Evolutionary conservation across 1,140 invertebrate species (phyloP).

Genomic region (Magallana gigas): DNA sequence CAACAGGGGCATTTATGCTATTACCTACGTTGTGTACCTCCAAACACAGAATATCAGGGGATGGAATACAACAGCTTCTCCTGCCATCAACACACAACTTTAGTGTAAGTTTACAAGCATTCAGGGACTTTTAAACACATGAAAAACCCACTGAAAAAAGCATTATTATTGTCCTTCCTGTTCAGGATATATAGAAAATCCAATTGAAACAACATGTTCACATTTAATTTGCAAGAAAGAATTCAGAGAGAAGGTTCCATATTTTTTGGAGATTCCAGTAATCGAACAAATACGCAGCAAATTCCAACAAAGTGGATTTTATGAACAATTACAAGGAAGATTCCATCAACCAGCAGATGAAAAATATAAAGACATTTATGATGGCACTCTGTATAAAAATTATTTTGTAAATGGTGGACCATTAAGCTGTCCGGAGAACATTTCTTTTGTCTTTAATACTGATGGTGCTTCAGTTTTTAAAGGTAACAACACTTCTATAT

Average conservation of each 20-base stretch:
- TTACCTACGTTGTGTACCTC: neutral
- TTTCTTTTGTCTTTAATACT: slow-evolving; percentile 58
- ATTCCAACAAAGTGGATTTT: slow-evolving; percentile 19
- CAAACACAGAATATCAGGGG: slow-evolving; percentile 36
- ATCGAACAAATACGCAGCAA: slow-evolving; percentile 6
- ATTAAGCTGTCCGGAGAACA: slow-evolving; percentile 45
- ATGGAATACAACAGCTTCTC: slow-evolving; percentile 39
- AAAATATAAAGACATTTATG: slow-evolving; percentile 20
- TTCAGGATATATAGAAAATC: too few species aligned
- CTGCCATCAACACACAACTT: slow-evolving; percentile 12
- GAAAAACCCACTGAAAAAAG: slow-evolving; percentile 14
- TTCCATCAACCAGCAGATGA: neutral
- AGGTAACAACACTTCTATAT: slow-evolving; percentile 44
- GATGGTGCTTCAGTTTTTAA: slow-evolving; percentile 57
- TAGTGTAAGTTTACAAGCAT: slow-evolving; percentile 34
- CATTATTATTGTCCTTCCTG: neutral
- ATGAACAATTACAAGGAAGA: slow-evolving; percentile 12
- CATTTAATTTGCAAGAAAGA: neutral
- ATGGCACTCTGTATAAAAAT: neutral
- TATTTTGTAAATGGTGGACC: slow-evolving; percentile 1
- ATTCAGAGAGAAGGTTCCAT: neutral
- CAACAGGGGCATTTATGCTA: slow-evolving; percentile 42
- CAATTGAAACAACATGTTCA: neutral
- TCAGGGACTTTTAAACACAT: slow-evolving; percentile 31
- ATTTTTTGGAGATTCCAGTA: slow-evolving; percentile 27